These are phyloP conservation scores for Nomada fucata DNA, from an alignment of 2,888 invertebrate species.

Conservation along the genomic window DNA sequence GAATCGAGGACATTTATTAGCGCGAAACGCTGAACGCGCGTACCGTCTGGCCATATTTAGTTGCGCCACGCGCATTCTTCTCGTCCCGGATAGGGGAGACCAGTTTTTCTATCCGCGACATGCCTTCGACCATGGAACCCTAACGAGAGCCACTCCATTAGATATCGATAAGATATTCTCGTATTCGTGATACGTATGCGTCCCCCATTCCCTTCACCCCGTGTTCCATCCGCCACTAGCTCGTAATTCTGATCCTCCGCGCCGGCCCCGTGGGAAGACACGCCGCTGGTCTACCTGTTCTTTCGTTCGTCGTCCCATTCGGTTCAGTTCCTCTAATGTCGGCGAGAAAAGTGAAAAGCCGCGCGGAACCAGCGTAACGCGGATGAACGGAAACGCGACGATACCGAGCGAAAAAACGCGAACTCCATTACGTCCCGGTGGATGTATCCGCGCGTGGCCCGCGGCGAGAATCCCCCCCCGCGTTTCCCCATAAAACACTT, in stretches of 20 bases:
- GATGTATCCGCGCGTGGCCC: constrained; percentile 28
- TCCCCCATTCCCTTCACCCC: neutral
- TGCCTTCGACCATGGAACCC: constrained; percentile 12
- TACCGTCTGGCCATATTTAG: constrained; percentile 60
- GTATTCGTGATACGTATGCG: constrained; percentile 38
- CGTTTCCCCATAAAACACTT: constrained; percentile 37
- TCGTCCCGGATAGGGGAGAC: constrained; percentile 39
- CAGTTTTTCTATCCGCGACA: constrained; percentile 50
- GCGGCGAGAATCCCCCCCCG: constrained; percentile 4
- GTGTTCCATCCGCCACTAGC: neutral
- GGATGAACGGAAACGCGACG: neutral
- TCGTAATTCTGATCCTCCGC: constrained; percentile 15
- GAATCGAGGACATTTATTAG: constrained; percentile 62
- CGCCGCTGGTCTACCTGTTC: neutral
- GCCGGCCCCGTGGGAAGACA: constrained; percentile 54
- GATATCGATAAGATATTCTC: constrained; percentile 61
- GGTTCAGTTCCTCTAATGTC: neutral
- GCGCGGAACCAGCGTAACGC: neutral
- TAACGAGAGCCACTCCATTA: constrained; percentile 46
- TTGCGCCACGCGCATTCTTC: constrained; percentile 46
- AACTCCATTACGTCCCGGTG: neutral
- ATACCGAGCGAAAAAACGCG: constrained; percentile 22
- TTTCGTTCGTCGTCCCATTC: neutral
- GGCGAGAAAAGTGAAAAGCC: constrained; percentile 51
- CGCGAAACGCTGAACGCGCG: constrained; percentile 25